Conservation (phyloP, 35 echinoderm and acorn worm species). For the Apostichopus japonicus region DNA sequence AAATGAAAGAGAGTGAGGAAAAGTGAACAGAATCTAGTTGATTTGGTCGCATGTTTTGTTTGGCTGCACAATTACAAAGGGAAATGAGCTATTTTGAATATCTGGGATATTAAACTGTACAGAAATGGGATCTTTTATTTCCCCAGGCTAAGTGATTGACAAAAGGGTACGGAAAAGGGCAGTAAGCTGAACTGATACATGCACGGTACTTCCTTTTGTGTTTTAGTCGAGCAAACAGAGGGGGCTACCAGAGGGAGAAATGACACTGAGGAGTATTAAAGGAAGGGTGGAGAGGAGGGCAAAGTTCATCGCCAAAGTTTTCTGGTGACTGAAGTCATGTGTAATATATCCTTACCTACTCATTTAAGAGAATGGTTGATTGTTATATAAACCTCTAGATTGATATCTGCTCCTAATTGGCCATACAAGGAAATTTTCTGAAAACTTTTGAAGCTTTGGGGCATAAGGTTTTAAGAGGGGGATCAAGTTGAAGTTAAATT, state of each 20-base stretch:
- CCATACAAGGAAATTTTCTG: too few species aligned
- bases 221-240: not conserved
- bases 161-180: not conserved
- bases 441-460: too few species aligned
- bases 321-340: too few species aligned
- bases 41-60: not conserved
- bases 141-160: not conserved
- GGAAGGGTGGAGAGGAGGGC: too few species aligned
- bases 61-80: not conserved
- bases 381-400: too few species aligned
- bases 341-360: too few species aligned
- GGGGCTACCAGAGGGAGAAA: not conserved
- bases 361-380: too few species aligned
- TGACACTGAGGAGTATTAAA: not conserved
- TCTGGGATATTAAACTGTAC: not conserved
- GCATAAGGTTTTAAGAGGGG: too few species aligned
- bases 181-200: not conserved
- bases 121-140: not conserved
- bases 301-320: too few species aligned
- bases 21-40: not conserved
- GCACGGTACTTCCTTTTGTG: not conserved
- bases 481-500: too few species aligned
- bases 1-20: not conserved
- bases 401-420: too few species aligned
- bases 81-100: constrained; percentile 6